Evolutionary conservation across 2,888 invertebrate genomes (phyloP), one percentile per base, ranked within the genome.

Genomic region (Microchrysa polita): DNA sequence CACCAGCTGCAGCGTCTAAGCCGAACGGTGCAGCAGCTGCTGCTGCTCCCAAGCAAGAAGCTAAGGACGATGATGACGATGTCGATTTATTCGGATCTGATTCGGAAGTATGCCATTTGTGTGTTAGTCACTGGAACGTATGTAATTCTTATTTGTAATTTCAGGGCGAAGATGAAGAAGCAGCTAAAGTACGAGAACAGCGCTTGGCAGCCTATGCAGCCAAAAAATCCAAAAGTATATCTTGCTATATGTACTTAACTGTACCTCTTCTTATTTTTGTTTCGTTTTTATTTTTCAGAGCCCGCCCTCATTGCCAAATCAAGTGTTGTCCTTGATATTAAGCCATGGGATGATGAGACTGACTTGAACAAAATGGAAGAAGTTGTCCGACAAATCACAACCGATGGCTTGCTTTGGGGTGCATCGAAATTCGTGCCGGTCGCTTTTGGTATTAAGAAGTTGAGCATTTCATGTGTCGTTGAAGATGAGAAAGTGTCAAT

Each of bases 401-500:
- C 88, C 77, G 97, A 97, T 81, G 98, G 98, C 23, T 89, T 98
- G 42, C 83, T 97, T 4, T 98, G 98, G 98, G 98, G 98, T 78
- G 93, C 94, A 73, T 92, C 94, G 1, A 95, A 96, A 88, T 86
- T 96, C 72, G 94, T 96, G 9, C 95, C 96, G 34, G 88, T 97
- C 52, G 97, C 95, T 5, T 97, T 92, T 86, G 96, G 97, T 73
- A 96, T 97, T 79, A 89, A 93, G 79, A 97, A 98, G 83, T 87
- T 98, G 73, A 94, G 95, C 85, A 96, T 98, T 79, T 91, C 91
- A 42, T 93, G 93, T 84, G 96, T 97, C 59, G 94, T 98, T 48
- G 97, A 96, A 87, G 97, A 97, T 84, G 97, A 96, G n/a, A 96
- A 96, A 86, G 93, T 97, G 20, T 95, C 95, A 48, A 88, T 95